Evolutionary conservation across 2,113 vertebrate species (phyloP), one percentile per base, ranked within the genome.

Genomic region (Cnemophilus loriae): DNA sequence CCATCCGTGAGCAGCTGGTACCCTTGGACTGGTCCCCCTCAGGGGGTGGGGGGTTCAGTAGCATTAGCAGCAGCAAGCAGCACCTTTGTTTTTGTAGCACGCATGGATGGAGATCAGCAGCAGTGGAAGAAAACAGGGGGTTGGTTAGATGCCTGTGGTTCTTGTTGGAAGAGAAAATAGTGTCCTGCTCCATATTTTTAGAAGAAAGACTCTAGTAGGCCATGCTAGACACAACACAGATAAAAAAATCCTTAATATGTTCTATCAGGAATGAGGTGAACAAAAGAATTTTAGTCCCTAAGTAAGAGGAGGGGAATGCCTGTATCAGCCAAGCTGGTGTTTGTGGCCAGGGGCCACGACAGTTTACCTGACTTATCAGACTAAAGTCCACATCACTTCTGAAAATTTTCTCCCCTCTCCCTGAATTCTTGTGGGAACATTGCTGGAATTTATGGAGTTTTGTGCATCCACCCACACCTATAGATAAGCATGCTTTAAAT

Each of bases 401-500:
- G 79, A 86, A 93, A 42, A 47, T 44, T 50, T 87, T 77, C 30
- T 61, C 18, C 44, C 68, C 10, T 71, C 27, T 89, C 13, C 11
- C 24, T 44, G 42, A 71, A 11, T 16, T 88, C 55, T 59, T 91
- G 27, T 59, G 67, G 59, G 50, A 95, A 79, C 13, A 28, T 4
- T 65, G 10, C 10, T 55, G 52, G 63, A 74, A 73, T 86, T 79
- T 68, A 68, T 32, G 30, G n/a, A 69, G 20, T n/a, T 91, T 68
- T 93, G 52, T 78, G 41, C 70, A 85, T 65, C 39, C 13, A 33
- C 10, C 37, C 55, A 55, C 0, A 3, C 23, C 42, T 82, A 59
- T 7, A 82, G 70, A 76, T 73, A 76, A 77, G n/a, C 32, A 41
- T 26, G 32, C 37, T 88, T 93, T 81, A 80, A 94, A 94, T 93